These are phyloP conservation scores for Taenioides sp. DNA, from an alignment of 2,797 vertebrate genomes.

Conservation along the genomic window DNA sequence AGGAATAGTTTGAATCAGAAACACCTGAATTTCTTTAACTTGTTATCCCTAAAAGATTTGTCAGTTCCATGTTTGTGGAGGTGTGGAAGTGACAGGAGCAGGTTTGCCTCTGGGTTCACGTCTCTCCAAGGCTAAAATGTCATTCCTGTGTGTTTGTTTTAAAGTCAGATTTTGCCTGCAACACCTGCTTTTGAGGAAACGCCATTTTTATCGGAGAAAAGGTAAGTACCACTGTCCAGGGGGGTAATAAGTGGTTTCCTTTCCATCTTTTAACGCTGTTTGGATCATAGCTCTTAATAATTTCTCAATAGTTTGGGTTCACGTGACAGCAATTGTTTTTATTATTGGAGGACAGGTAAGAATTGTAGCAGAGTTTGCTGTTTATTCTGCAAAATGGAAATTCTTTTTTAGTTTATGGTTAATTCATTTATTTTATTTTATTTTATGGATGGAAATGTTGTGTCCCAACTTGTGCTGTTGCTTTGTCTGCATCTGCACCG, in stretches of 20 bases:
- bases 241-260: conserved; percentile 23
- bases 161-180: conserved; percentile 14
- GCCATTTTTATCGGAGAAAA: conserved; percentile 26
- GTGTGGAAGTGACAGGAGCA: conserved; percentile 8
- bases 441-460: no score
- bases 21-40: neutral
- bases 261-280: conserved; percentile 27
- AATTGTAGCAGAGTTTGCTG: neutral
- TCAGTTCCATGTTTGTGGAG: neutral
- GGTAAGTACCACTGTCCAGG: conserved; percentile 29
- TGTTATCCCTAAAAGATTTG: conserved; percentile 4
- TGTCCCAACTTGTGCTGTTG: no score
- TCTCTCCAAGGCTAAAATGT: conserved; percentile 17
- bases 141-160: conserved; percentile 12
- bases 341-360: neutral
- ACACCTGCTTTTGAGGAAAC: conserved; percentile 46
- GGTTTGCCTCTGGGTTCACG: neutral
- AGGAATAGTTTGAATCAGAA: neutral
- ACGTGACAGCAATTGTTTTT: neutral
- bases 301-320: conserved; percentile 1
- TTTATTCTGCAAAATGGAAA: neutral
- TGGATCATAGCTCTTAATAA: neutral
- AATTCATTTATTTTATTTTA: no score
- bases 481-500: no score
- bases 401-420: neutral